phyloP scores from a whole-genome alignment of 2,797 vertebrate species.

The Sebastolobus alascanus region DNA sequence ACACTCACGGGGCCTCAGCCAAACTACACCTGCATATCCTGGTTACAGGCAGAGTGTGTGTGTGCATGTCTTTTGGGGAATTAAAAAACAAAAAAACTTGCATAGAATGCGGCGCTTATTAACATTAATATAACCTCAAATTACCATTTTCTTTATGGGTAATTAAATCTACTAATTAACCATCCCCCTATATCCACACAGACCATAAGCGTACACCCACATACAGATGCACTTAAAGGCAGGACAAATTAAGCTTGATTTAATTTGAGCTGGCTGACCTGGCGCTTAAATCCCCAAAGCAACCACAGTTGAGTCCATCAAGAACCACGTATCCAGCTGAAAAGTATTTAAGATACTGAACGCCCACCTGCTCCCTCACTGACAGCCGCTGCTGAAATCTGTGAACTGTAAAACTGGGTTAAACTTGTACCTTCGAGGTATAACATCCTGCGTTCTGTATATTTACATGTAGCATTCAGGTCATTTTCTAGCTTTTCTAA shows the following conservation, averaged over 20 bases:
- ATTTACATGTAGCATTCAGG: slow-evolving; percentile 29
- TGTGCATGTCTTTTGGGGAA: slow-evolving; percentile 22
- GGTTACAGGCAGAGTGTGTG: slow-evolving; percentile 49
- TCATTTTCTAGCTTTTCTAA: slow-evolving; percentile 16
- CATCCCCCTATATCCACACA: slow-evolving; percentile 7
- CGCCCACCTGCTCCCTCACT: slow-evolving; percentile 21
- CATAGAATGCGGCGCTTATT: slow-evolving; percentile 22
- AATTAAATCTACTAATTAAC: slow-evolving; percentile 67
- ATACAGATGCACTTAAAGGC: slow-evolving; percentile 41
- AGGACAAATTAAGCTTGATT: slow-evolving; percentile 63
- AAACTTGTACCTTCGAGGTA: background rate
- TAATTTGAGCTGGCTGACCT: slow-evolving; percentile 58
- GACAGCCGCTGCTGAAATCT: slow-evolving; percentile 1
- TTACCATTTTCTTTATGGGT: slow-evolving; percentile 46
- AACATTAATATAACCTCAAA: slow-evolving; percentile 56
- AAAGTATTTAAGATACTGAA: slow-evolving; percentile 45
- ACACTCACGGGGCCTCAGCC: slow-evolving; percentile 65
- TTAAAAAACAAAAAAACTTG: slow-evolving; percentile 18
- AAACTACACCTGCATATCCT: slow-evolving; percentile 61
- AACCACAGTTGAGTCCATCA: slow-evolving; percentile 38
- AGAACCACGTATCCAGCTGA: slow-evolving; percentile 8
- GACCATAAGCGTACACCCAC: slow-evolving; percentile 22
- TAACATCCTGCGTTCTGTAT: background rate
- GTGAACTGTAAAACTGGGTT: slow-evolving; percentile 19
- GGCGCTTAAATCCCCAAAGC: slow-evolving; percentile 58